Percentiles rank a stretch among this genome's conserved stretches.
Evolutionary conservation across 2,113 vertebrate genomes (phyloP).

Genomic region (Oreochromis spilurus): DNA sequence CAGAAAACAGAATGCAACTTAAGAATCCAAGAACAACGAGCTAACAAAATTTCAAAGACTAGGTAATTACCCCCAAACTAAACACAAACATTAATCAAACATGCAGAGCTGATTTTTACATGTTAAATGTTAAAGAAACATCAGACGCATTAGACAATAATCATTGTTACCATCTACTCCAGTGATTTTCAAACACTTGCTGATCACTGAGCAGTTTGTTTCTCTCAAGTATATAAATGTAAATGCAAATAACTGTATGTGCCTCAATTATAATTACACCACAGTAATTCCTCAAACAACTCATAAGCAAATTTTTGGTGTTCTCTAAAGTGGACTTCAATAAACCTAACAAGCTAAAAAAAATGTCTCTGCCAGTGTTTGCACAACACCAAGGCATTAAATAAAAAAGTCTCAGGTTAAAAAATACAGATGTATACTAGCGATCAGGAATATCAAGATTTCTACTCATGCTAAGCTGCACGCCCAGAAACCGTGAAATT

Average conservation of each 20-base stretch:
- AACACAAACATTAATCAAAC: neutral
- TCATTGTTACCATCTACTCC: neutral
- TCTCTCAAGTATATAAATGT: neutral
- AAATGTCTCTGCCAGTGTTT: neutral
- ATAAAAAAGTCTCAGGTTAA: neutral
- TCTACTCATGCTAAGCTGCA: neutral
- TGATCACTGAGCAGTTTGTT: neutral
- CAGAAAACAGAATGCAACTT: neutral
- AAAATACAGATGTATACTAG: neutral
- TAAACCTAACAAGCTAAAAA: neutral
- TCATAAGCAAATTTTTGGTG: neutral
- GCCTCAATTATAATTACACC: neutral
- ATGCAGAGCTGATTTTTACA: neutral
- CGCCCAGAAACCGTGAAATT: neutral
- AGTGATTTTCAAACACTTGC: neutral
- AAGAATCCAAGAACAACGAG: neutral
- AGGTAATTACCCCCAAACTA: neutral
- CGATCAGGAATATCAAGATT: neutral
- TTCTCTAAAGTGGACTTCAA: neutral
- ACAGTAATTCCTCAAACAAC: neutral
- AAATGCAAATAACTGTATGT: neutral
- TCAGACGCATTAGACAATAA: neutral
- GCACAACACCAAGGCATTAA: neutral
- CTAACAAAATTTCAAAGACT: neutral
- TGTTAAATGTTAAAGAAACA: neutral